phyloP scores from a whole-genome alignment of 2,888 invertebrate genomes.

The Drosophila maculinotata region DNA sequence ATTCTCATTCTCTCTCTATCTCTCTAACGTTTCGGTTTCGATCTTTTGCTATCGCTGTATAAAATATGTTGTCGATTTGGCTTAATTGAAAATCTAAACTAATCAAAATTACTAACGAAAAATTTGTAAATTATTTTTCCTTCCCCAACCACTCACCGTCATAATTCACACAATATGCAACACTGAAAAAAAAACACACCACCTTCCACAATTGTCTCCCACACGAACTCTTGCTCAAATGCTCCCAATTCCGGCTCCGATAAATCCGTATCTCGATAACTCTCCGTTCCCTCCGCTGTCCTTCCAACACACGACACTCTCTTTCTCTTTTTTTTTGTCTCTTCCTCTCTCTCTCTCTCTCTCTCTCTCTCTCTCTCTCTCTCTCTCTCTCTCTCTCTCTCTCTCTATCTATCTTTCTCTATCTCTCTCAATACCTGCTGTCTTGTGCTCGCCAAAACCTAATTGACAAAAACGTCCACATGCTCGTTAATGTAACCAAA shows the following conservation, averaged over 20 bases:
- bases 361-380: slow-evolving; percentile 16
- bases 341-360: slow-evolving; percentile 17
- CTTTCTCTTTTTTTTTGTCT: slow-evolving; percentile 11
- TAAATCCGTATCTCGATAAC: slow-evolving; percentile 12
- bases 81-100: slow-evolving; percentile 39
- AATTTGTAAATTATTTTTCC: slow-evolving; percentile 61
- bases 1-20: slow-evolving; percentile 1
- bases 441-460: slow-evolving; percentile 48
- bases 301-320: slow-evolving; percentile 22
- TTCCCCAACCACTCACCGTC: slow-evolving; percentile 6
- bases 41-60: slow-evolving; percentile 36
- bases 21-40: slow-evolving; percentile 17
- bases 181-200: slow-evolving; percentile 17
- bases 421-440: slow-evolving; percentile 20
- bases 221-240: slow-evolving; percentile 32
- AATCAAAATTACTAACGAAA: slow-evolving; percentile 75
- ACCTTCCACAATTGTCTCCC: slow-evolving; percentile 29
- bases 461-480: slow-evolving; percentile 29
- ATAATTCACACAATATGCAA: slow-evolving; percentile 14
- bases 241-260: slow-evolving; percentile 28
- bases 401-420: slow-evolving; percentile 36
- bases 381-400: slow-evolving; percentile 30
- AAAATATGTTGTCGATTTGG: slow-evolving; percentile 58
- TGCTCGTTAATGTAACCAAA: slow-evolving; percentile 49
- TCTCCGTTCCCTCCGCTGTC: slow-evolving; percentile 22